Evolutionary conservation across 2,888 invertebrate genomes (phyloP), one percentile per base, ranked within the genome.

Genomic region (Crematogaster levior): DNA sequence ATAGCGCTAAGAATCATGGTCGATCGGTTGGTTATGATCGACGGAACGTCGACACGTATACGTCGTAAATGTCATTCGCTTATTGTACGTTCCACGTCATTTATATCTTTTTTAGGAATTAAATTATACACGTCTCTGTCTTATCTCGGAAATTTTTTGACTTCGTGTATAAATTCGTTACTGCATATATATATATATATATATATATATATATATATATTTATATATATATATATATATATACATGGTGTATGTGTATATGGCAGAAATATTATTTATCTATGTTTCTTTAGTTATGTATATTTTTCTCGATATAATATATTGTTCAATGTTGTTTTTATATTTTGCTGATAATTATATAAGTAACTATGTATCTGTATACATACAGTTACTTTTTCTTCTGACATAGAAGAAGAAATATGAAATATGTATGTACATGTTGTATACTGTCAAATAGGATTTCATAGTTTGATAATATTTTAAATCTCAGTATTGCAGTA

Each of bases 1-100:
- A 68, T 82, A 24, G 5, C 10, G 30, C 46, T 10, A 34, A 10
- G 15, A 68, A 79, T 74, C 30, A 18, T n/a, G 21, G 37, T 61
- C 12, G 1, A 12, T 27, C 3, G 34, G 48, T 84, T 77, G 81
- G 83, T 88, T 81, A 86, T 80, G 73, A 65, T 58, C 12, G 46
- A 43, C 7, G 63, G 7, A 6, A 46, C 21, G 40, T 46, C 12
- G 27, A 21, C 56, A 24, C n/a, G 15, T 21, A 12, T 53, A 1
- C 34, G 34, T 37, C 9, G 1, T n/a, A 30, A 21, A 30, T 46
- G 21, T n/a, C 34, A 21, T 12, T 5, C 12, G 27, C 3, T 6
- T 10, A 6, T 18, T 40, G n/a, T 40, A 53, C 27, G n/a, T 61
- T 0, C 6, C 3, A 30, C 18, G 18, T 40, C 7, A 3, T 56